Evolutionary conservation across 2,888 invertebrate genomes (phyloP).

Genomic region (Campoplex nolae): DNA sequence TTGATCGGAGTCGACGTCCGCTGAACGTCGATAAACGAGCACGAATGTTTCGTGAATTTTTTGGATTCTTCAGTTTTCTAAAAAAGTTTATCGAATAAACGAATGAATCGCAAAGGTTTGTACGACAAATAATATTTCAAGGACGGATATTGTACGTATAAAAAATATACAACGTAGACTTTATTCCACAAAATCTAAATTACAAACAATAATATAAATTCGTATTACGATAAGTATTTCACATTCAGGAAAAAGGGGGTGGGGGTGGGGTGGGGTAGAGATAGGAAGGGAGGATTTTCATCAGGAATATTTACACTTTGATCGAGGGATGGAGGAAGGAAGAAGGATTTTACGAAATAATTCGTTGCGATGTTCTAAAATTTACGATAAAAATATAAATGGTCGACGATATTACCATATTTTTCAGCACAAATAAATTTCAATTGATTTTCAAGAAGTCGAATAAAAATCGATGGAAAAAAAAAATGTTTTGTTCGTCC

Average conservation of each 20-base stretch:
- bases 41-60: too few species aligned
- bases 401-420: conserved; percentile 61
- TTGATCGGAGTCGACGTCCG: too few species aligned
- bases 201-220: conserved; percentile 69
- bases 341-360: conserved; percentile 6
- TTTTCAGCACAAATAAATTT: conserved; percentile 8
- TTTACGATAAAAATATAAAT: conserved; percentile 29
- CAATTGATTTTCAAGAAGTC: background rate
- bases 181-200: conserved; percentile 78
- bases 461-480: background rate
- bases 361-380: conserved; percentile 27
- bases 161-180: conserved; percentile 83
- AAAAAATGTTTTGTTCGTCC: background rate
- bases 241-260: conserved; percentile 63
- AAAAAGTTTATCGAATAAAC: background rate
- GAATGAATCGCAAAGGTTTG: background rate
- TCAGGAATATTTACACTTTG: conserved; percentile 81
- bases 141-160: conserved; percentile 71
- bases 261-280: background rate
- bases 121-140: conserved; percentile 38
- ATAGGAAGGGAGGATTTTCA: conserved; percentile 1
- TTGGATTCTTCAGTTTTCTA: too few species aligned
- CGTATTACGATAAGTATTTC: conserved; percentile 73
- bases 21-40: too few species aligned
- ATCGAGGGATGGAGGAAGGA: conserved; percentile 67